Evolutionary conservation across 2,113 vertebrate species (phyloP).

Genomic region (Thinocorus orbignyianus): DNA sequence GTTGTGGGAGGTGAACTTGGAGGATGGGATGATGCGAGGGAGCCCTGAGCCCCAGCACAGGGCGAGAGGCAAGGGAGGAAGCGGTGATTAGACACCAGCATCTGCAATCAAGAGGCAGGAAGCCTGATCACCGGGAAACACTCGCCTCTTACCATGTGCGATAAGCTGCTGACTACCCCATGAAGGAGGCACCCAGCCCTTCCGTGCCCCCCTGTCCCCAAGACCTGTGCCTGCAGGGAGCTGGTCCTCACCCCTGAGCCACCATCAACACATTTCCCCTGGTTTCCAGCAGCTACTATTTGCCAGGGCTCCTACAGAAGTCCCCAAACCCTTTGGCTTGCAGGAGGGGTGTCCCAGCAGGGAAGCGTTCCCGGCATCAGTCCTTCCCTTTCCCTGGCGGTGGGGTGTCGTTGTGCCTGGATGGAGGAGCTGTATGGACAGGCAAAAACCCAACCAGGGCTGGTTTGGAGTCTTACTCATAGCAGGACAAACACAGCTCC

Average conservation of each 20-base stretch:
- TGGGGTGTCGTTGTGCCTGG: fast-evolving
- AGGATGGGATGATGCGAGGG: not conserved
- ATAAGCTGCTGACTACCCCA: not conserved
- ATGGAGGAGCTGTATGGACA: not conserved
- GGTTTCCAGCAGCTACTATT: not conserved
- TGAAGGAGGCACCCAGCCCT: not conserved
- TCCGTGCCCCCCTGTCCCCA: not conserved
- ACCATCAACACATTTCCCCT: fast-evolving
- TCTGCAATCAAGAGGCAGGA: slow-evolving; percentile 57
- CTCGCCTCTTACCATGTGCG: not conserved
- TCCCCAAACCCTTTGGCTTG: not conserved
- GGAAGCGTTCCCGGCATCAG: not conserved
- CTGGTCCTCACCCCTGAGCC: not conserved
- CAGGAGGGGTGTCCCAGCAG: not conserved
- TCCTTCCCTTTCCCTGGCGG: not conserved
- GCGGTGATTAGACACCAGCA: slow-evolving; percentile 8
- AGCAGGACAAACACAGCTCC: not conserved
- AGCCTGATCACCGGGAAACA: not conserved
- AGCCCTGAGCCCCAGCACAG: not conserved
- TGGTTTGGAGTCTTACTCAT: not conserved
- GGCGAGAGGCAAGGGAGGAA: slow-evolving; percentile 1
- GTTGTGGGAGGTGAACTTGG: not conserved
- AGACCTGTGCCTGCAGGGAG: not conserved
- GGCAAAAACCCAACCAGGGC: not conserved
- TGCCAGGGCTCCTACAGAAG: not conserved